These are phyloP conservation scores for Leptestheria dahalacensis DNA, from an alignment of 1,140 invertebrate genomes.

Conservation along the genomic window DNA sequence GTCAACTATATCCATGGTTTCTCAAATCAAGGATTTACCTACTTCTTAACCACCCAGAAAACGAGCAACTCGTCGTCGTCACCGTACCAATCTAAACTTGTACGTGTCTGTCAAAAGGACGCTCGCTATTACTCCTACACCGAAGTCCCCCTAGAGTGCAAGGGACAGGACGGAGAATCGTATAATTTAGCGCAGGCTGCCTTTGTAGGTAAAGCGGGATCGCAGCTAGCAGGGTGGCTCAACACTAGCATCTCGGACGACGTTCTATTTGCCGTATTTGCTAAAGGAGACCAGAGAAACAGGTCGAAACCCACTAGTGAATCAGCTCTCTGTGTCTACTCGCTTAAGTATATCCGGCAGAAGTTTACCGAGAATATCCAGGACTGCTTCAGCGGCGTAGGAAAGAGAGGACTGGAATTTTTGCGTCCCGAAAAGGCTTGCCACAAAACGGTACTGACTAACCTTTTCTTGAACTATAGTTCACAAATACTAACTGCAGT, in stretches of 20 bases:
- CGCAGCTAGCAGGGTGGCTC: not conserved
- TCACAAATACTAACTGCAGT: too few relatives aligned
- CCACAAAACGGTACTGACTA: not conserved
- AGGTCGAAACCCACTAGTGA: not conserved
- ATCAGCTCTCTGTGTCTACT: not conserved
- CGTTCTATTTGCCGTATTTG: not conserved
- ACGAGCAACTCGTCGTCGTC: not conserved
- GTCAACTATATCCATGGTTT: not conserved
- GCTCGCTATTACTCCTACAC: not conserved
- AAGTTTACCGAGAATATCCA: not conserved
- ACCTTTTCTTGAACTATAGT: too few relatives aligned
- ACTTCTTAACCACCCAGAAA: not conserved
- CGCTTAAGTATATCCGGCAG: not conserved
- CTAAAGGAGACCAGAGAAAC: not conserved
- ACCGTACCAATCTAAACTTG: not conserved
- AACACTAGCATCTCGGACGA: not conserved
- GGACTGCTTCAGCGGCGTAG: not conserved
- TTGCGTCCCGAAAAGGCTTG: not conserved
- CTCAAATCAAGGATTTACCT: not conserved
- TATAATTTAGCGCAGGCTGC: not conserved
- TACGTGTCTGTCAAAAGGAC: not conserved
- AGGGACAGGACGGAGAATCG: not conserved
- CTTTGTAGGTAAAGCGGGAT: not conserved
- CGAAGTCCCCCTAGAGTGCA: not conserved
- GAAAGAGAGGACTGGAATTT: not conserved